A percentile compares a stretch with the other conserved stretches of the same genome.
These are phyloP conservation scores for Philonicus albiceps DNA, from an alignment of 2,888 invertebrate genomes.

Conservation along the genomic window DNA sequence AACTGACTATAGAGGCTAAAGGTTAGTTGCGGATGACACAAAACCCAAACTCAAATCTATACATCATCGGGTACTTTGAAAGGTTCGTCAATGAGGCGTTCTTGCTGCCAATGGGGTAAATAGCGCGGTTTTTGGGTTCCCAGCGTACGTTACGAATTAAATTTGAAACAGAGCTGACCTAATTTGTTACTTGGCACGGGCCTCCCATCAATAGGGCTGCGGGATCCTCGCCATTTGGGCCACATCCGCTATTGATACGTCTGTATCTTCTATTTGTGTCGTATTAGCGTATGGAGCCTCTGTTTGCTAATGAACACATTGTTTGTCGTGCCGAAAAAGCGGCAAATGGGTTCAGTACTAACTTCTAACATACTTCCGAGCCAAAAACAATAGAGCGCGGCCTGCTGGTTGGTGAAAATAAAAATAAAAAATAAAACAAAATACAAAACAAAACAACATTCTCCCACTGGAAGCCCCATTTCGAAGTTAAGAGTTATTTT, in stretches of 20 bases:
- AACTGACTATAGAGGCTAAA: not conserved
- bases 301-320: not conserved
- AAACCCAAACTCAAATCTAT: not conserved
- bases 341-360: not conserved
- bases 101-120: not conserved
- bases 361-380: not conserved
- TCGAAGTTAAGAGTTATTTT: conserved; percentile 4
- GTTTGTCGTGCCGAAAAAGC: not conserved
- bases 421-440: not conserved
- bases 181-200: not conserved
- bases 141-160: not conserved
- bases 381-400: not conserved
- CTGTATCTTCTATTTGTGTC: not conserved
- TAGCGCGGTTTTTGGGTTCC: not conserved
- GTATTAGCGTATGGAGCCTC: not conserved
- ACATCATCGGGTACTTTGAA: not conserved
- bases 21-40: not conserved
- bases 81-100: not conserved
- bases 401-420: not conserved
- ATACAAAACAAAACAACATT: not conserved
- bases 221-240: not conserved
- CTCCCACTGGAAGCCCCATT: not conserved
- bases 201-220: not conserved
- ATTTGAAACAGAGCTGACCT: not conserved
- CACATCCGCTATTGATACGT: not conserved